Conservation (phyloP, 2,888 invertebrate species). For the Melanostoma mellinum region DNA sequence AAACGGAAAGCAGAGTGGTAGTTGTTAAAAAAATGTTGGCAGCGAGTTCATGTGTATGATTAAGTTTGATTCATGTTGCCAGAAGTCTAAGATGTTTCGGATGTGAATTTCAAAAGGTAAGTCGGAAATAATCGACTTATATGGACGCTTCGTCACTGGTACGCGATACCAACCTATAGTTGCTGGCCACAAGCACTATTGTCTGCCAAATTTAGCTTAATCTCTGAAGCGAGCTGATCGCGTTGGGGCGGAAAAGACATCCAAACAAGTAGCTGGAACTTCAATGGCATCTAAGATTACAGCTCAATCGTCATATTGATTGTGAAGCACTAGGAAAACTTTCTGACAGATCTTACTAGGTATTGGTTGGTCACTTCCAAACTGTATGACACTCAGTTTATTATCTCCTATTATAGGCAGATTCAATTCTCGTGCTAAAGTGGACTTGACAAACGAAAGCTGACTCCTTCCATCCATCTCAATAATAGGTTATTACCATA, state of each 20-base stretch:
- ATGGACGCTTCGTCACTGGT: too few relatives aligned
- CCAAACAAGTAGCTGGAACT: slow-evolving; percentile 40
- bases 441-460: slow-evolving; percentile 15
- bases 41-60: too few relatives aligned
- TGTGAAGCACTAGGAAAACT: slow-evolving; percentile 28
- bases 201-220: slow-evolving; percentile 22
- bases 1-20: too few relatives aligned
- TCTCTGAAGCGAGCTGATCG: not conserved
- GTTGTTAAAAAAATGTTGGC: too few relatives aligned
- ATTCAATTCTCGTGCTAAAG: slow-evolving; percentile 19
- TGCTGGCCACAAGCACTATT: not conserved
- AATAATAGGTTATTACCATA: too few relatives aligned
- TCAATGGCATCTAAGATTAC: slow-evolving; percentile 40
- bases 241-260: slow-evolving; percentile 25
- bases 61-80: too few relatives aligned
- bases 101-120: too few relatives aligned
- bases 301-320: slow-evolving; percentile 38
- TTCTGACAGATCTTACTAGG: slow-evolving; percentile 29
- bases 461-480: slow-evolving; percentile 24
- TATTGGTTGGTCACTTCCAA: slow-evolving; percentile 43
- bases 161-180: slow-evolving; percentile 31
- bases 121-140: too few relatives aligned
- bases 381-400: slow-evolving; percentile 38
- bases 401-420: slow-evolving; percentile 38
- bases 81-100: too few relatives aligned